phyloP scores from a whole-genome alignment of 2,888 invertebrate genomes.

The Eupeodes latifasciatus region DNA sequence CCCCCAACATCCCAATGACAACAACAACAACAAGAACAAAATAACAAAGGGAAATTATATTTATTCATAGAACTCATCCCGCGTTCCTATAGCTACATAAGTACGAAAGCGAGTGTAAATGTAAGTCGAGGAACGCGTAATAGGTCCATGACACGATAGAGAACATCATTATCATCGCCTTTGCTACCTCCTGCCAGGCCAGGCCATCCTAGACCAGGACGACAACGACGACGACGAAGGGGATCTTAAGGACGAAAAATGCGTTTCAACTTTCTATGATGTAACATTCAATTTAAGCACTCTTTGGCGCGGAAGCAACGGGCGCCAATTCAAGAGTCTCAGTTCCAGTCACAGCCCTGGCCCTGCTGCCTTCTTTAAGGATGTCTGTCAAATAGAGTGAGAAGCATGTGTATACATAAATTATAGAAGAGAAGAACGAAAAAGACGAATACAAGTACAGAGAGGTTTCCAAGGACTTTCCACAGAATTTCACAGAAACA shows the following conservation, averaged over 20 bases:
- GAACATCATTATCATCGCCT: conserved; percentile 46
- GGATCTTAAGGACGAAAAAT: conserved; percentile 35
- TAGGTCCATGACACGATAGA: conserved; percentile 67
- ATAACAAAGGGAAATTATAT: conserved; percentile 22
- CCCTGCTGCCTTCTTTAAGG: background rate
- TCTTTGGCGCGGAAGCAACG: conserved; percentile 41
- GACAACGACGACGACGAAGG: no score
- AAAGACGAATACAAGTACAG: conserved; percentile 35
- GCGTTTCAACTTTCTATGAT: conserved; percentile 48
- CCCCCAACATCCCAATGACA: background rate
- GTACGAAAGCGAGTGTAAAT: background rate
- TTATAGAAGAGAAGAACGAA: conserved; percentile 3
- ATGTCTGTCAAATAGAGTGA: conserved; percentile 18
- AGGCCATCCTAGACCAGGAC: no score
- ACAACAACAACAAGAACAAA: background rate
- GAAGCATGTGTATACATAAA: background rate
- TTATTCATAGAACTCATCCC: conserved; percentile 34
- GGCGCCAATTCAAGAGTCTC: conserved; percentile 36
- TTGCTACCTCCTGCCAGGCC: background rate
- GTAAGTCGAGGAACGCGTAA: conserved; percentile 45
- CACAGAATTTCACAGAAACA: conserved; percentile 18
- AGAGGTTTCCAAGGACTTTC: conserved; percentile 50
- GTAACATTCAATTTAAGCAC: conserved; percentile 43
- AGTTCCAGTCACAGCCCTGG: background rate
- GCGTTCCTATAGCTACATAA: conserved; percentile 1